phyloP scores from a whole-genome alignment of 2,888 invertebrate genomes.

The Sycophila texana region DNA sequence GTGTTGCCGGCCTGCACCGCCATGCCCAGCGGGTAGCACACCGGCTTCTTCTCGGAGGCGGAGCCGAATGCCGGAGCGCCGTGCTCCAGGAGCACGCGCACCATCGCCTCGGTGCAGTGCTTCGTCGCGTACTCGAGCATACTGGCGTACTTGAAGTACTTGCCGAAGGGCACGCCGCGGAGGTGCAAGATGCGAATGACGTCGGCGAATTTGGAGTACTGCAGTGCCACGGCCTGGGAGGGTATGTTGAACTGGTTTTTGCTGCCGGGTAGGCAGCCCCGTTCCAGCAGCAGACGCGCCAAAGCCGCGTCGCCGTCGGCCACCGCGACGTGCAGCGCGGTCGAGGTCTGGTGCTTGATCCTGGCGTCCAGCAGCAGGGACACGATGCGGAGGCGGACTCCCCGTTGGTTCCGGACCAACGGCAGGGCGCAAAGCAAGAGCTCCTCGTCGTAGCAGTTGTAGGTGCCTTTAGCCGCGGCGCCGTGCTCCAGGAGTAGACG shows the following conservation, averaged over 20 bases:
- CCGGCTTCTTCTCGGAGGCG: too few species aligned
- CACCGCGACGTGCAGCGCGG: conserved; percentile 9
- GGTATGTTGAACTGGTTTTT: conserved; percentile 25
- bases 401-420: conserved; percentile 2
- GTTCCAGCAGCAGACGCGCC: background rate
- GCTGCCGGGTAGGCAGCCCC: background rate
- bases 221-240: too few species aligned
- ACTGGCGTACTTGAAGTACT: too few species aligned
- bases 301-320: conserved; percentile 2
- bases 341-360: conserved; percentile 8
- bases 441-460: conserved; percentile 18
- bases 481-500: background rate
- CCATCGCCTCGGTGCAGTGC: too few species aligned
- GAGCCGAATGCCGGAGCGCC: too few species aligned
- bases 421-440: conserved; percentile 15
- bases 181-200: conserved; percentile 11
- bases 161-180: too few species aligned
- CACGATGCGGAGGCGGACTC: background rate
- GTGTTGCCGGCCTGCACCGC: background rate
- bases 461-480: background rate
- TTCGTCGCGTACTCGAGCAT: too few species aligned
- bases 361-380: background rate
- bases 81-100: too few species aligned
- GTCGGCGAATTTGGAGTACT: background rate
- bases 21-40: too few species aligned